These are phyloP conservation scores for Odontesthes bonariensis DNA, from an alignment of 2,113 vertebrate species.

Conservation along the genomic window DNA sequence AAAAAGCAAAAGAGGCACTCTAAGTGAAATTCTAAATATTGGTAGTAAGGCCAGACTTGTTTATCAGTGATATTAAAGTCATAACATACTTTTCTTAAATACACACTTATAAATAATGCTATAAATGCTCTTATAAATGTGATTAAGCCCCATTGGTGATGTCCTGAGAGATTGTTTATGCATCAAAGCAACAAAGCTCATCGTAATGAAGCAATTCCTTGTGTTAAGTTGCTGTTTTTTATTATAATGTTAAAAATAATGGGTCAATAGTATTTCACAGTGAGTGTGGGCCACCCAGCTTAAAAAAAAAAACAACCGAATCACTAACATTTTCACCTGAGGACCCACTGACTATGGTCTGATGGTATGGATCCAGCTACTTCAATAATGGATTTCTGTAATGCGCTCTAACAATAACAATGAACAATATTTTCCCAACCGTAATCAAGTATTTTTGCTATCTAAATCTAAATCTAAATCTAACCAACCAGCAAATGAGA, in stretches of 20 bases:
- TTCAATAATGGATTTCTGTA: too few species aligned
- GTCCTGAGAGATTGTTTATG: slow-evolving; percentile 7
- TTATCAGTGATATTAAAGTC: neutral
- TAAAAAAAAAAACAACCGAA: neutral
- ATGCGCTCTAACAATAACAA: too few species aligned
- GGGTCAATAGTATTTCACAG: neutral
- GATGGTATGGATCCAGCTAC: too few species aligned
- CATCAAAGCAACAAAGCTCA: neutral
- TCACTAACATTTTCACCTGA: neutral
- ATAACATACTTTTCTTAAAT: neutral
- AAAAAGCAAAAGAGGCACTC: neutral
- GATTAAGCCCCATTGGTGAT: too few species aligned
- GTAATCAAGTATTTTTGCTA: too few species aligned
- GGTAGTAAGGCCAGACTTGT: neutral
- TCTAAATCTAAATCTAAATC: too few species aligned
- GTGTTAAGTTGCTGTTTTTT: neutral
- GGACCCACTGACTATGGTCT: too few species aligned
- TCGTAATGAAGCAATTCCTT: neutral
- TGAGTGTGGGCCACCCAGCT: neutral
- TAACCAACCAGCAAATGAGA: too few species aligned
- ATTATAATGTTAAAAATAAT: slow-evolving; percentile 1
- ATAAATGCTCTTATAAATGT: neutral
- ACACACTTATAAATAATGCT: neutral
- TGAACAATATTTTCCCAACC: too few species aligned
- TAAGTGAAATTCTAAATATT: too few species aligned